phyloP scores from a whole-genome alignment of 1,140 invertebrate genomes.

The Melitaea cinxia region DNA sequence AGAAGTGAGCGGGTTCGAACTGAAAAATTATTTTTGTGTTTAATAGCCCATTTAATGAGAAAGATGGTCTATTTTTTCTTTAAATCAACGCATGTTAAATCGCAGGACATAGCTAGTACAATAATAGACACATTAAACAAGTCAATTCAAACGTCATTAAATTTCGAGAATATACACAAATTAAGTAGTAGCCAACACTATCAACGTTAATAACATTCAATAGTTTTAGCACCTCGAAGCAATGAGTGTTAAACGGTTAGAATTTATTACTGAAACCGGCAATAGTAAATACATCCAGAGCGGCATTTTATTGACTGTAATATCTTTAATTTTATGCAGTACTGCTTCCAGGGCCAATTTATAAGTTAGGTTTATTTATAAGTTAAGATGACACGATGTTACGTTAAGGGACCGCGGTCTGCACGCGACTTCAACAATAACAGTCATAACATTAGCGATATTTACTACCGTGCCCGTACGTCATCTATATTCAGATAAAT shows the following conservation, averaged over 20 bases:
- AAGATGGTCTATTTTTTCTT: too few relatives aligned
- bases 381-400: constrained; percentile 22
- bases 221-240: constrained; percentile 13
- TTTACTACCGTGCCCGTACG: constrained; percentile 24
- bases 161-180: not conserved
- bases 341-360: constrained; percentile 37
- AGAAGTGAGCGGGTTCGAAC: too few relatives aligned
- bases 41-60: too few relatives aligned
- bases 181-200: not conserved
- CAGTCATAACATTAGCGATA: constrained; percentile 37
- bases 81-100: too few relatives aligned
- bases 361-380: constrained; percentile 32
- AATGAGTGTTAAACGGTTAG: constrained; percentile 11
- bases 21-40: too few relatives aligned
- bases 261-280: constrained; percentile 23
- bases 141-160: constrained; percentile 1
- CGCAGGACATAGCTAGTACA: too few relatives aligned
- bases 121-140: not conserved
- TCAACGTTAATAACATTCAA: constrained; percentile 10
- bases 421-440: constrained; percentile 37
- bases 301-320: constrained; percentile 25
- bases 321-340: constrained; percentile 42
- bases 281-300: constrained; percentile 17
- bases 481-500: constrained; percentile 37
- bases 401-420: constrained; percentile 16